Conservation (phyloP, 2,113 vertebrate genomes). For the Salvator merianae region DNA sequence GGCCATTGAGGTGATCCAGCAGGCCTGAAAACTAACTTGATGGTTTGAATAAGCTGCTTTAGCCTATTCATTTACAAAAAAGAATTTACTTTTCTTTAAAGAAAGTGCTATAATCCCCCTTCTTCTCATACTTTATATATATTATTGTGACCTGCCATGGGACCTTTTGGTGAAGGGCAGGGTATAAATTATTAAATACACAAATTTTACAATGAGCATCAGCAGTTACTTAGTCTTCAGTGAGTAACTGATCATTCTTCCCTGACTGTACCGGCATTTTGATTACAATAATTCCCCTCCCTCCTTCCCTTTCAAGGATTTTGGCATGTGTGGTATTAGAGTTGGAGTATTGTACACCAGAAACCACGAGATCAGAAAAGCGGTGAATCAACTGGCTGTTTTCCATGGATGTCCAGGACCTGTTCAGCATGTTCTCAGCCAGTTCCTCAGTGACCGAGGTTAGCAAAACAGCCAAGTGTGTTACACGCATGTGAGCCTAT, state of each 20-base stretch:
- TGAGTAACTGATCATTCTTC: neutral
- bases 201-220: neutral
- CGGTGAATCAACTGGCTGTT: slow-evolving; percentile 45
- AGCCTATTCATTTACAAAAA: neutral
- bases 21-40: neutral
- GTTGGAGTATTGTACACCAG: slow-evolving; percentile 52
- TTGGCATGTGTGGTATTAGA: slow-evolving; percentile 56
- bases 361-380: slow-evolving; percentile 41
- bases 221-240: neutral
- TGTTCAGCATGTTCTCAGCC: slow-evolving; percentile 47
- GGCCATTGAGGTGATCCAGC: neutral
- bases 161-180: no score
- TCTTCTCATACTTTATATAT: no score
- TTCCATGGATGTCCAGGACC: slow-evolving; percentile 60
- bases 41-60: neutral
- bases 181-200: no score
- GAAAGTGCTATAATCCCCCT: no score
- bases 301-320: slow-evolving; percentile 50
- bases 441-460: slow-evolving; percentile 62
- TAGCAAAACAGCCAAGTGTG: neutral
- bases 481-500: neutral
- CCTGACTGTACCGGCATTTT: neutral
- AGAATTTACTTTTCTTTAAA: no score
- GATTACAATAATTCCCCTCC: neutral
- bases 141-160: no score